phyloP scores from a whole-genome alignment of 2,113 vertebrate species.

The Hucho hucho region DNA sequence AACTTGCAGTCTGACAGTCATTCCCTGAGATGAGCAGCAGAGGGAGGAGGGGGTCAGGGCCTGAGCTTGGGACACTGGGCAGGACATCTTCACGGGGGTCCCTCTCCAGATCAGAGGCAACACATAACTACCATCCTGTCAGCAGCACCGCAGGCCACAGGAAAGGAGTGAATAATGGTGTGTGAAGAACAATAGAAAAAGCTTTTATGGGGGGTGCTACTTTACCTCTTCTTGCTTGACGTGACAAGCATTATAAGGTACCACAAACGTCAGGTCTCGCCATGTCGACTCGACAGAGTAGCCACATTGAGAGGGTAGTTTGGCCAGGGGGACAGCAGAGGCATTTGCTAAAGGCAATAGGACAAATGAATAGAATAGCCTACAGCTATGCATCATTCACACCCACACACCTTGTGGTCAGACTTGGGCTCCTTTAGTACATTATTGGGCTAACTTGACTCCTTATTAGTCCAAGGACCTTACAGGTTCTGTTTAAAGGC shows the following conservation, averaged over 20 bases:
- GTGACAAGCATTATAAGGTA: conserved; percentile 53
- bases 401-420: too few species aligned
- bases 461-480: too few species aligned
- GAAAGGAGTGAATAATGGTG: not conserved
- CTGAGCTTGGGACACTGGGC: conserved; percentile 31
- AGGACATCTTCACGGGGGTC: conserved; percentile 47
- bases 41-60: conserved; percentile 15
- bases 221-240: conserved; percentile 49
- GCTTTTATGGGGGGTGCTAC: not conserved
- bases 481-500: too few species aligned
- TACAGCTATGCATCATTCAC: too few species aligned
- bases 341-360: not conserved
- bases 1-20: conserved; percentile 38
- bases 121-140: conserved; percentile 47
- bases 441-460: too few species aligned
- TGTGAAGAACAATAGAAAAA: not conserved
- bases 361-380: too few species aligned
- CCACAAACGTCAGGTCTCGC: conserved; percentile 49
- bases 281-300: conserved; percentile 49
- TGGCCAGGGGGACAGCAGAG: conserved; percentile 47
- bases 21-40: conserved; percentile 47
- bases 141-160: not conserved
- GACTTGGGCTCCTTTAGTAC: too few species aligned
- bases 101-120: conserved; percentile 61
- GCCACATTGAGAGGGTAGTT: conserved; percentile 54